These are phyloP conservation scores for Tichodroma muraria DNA, from an alignment of 2,113 vertebrate species.

Conservation along the genomic window DNA sequence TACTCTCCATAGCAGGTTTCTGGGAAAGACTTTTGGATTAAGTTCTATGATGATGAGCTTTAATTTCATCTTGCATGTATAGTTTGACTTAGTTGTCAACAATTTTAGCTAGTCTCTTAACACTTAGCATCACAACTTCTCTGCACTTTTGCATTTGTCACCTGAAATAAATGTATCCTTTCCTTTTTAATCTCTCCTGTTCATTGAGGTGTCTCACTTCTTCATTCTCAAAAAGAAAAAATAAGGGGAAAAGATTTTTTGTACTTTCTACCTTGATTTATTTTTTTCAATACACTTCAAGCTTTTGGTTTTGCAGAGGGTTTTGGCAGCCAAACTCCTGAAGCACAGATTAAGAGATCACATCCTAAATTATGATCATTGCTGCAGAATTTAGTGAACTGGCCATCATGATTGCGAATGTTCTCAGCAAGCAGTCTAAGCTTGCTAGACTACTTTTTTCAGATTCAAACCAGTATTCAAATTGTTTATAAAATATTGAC, in stretches of 20 bases:
- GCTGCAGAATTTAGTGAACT: neutral
- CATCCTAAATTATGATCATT: neutral
- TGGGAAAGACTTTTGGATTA: neutral
- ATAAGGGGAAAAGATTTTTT: neutral
- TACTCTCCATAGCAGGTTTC: neutral
- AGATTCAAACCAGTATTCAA: neutral
- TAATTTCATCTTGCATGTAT: neutral
- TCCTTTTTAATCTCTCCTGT: neutral
- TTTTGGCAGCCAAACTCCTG: neutral
- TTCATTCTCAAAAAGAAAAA: neutral
- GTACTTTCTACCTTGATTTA: neutral
- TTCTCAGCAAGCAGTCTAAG: neutral
- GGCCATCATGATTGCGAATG: neutral
- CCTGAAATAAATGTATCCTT: neutral
- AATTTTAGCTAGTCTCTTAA: neutral
- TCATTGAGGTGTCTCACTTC: neutral
- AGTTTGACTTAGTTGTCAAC: neutral
- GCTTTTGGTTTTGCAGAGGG: neutral
- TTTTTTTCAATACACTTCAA: neutral
- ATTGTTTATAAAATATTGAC: neutral
- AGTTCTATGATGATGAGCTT: neutral
- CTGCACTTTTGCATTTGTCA: neutral
- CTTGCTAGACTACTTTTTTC: neutral
- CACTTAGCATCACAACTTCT: neutral
- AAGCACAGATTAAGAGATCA: neutral